Conservation (phyloP, 2,888 invertebrate genomes). For the Campoletis raptor region DNA sequence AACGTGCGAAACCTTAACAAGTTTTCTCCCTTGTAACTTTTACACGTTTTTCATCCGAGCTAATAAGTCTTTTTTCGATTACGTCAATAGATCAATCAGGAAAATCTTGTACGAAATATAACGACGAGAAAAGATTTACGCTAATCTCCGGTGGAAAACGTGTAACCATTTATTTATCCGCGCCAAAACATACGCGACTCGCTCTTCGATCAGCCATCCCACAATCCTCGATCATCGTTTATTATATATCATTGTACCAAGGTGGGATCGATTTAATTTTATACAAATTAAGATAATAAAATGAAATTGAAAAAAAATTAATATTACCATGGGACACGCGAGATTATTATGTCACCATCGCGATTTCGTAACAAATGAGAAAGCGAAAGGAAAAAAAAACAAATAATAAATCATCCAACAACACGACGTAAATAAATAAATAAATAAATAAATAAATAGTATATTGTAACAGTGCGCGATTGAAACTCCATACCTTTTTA, state of each 20-base stretch:
- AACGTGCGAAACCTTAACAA: slow-evolving; percentile 65
- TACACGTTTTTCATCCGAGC: slow-evolving; percentile 67
- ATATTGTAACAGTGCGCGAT: slow-evolving; percentile 32
- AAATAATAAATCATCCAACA: slow-evolving; percentile 34
- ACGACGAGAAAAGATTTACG: neutral
- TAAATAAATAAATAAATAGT: slow-evolving; percentile 32
- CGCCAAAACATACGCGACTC: slow-evolving; percentile 22
- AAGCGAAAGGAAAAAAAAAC: neutral
- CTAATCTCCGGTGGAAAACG: slow-evolving; percentile 31
- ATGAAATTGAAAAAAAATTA: slow-evolving; percentile 17
- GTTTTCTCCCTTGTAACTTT: slow-evolving; percentile 54
- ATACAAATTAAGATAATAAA: slow-evolving; percentile 63
- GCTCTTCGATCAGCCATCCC: slow-evolving; percentile 47
- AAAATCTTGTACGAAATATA: neutral
- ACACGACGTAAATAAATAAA: slow-evolving; percentile 56
- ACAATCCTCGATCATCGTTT: slow-evolving; percentile 49
- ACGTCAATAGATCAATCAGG: neutral
- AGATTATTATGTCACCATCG: slow-evolving; percentile 41
- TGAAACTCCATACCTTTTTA: slow-evolving; percentile 30
- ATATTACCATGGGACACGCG: slow-evolving; percentile 51
- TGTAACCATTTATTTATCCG: slow-evolving; percentile 55
- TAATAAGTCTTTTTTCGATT: neutral
- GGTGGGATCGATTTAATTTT: slow-evolving; percentile 66
- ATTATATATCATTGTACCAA: slow-evolving; percentile 63
- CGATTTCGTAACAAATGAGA: slow-evolving; percentile 35